phyloP scores from a whole-genome alignment of 2,797 vertebrate species.

The Thalassophryne amazonica region DNA sequence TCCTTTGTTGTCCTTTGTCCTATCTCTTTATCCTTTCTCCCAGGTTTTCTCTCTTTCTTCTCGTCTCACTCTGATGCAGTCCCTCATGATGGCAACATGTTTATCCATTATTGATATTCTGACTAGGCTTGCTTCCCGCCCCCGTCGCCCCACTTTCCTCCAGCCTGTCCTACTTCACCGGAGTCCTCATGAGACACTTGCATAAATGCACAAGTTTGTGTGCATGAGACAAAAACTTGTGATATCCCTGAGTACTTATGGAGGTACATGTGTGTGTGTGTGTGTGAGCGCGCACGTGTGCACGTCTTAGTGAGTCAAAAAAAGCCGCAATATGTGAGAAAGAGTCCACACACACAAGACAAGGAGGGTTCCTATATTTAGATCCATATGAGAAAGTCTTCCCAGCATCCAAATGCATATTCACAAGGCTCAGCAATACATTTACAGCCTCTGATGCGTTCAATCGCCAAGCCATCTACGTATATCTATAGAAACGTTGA shows the following conservation, averaged over 20 bases:
- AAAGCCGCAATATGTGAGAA: slow-evolving; percentile 45
- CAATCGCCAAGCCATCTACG: not conserved
- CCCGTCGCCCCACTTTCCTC: slow-evolving; percentile 69
- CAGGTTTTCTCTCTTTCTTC: slow-evolving; percentile 14
- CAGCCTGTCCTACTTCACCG: slow-evolving; percentile 72
- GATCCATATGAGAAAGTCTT: slow-evolving; percentile 53
- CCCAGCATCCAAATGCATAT: slow-evolving; percentile 49
- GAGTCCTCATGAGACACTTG: slow-evolving; percentile 54
- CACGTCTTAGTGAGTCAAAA: slow-evolving; percentile 42
- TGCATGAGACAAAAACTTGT: slow-evolving; percentile 47
- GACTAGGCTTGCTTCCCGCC: slow-evolving; percentile 61
- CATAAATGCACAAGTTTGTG: slow-evolving; percentile 29
- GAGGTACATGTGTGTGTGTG: slow-evolving; percentile 10
- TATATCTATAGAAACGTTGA: not conserved
- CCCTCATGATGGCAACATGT: slow-evolving; percentile 64
- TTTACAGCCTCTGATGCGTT: slow-evolving; percentile 28
- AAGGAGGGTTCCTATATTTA: slow-evolving; percentile 65
- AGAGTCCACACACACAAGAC: slow-evolving; percentile 43
- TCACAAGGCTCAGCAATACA: slow-evolving; percentile 39
- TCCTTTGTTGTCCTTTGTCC: slow-evolving; percentile 30
- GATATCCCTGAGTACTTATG: slow-evolving; percentile 48
- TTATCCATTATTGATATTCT: slow-evolving; percentile 77
- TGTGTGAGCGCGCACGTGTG: slow-evolving; percentile 30
- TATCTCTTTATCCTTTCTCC: slow-evolving; percentile 26
- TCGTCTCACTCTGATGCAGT: slow-evolving; percentile 40